These are phyloP conservation scores for Oncorhynchus nerka DNA, from an alignment of 2,113 vertebrate species.

Conservation along the genomic window DNA sequence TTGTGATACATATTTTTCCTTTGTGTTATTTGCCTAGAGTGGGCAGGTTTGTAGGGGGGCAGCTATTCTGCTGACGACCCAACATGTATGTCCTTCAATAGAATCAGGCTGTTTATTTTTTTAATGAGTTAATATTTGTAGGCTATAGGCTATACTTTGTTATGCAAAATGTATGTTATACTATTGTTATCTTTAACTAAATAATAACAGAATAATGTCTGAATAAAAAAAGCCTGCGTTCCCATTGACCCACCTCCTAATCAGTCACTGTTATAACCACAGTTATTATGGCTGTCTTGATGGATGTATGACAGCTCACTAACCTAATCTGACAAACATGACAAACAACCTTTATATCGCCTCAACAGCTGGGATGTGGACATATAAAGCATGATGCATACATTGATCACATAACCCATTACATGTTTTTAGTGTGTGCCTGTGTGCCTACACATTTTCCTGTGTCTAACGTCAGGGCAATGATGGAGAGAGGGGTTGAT, in stretches of 20 bases:
- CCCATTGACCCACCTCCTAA: constrained; percentile 20
- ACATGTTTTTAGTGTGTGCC: constrained; percentile 4
- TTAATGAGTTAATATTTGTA: not conserved
- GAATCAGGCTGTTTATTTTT: not conserved
- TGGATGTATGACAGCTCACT: constrained; percentile 14
- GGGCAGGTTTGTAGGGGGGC: constrained; percentile 45
- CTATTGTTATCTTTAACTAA: too few species aligned
- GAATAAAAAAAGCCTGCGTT: not conserved
- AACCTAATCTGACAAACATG: not conserved
- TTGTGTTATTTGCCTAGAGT: constrained; percentile 61
- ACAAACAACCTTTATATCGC: constrained; percentile 2
- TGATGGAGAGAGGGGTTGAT: too few species aligned
- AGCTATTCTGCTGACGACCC: not conserved
- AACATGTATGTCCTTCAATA: not conserved
- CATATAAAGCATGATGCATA: not conserved
- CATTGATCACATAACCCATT: not conserved
- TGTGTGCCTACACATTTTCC: constrained; percentile 29
- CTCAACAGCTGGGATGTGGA: not conserved
- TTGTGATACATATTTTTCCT: constrained; percentile 57
- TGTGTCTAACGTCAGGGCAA: constrained; percentile 2
- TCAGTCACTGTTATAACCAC: not conserved
- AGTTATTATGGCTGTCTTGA: not conserved
- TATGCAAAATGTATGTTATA: too few species aligned
- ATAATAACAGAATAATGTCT: not conserved
- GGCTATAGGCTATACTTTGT: not conserved